Evolutionary conservation across 2,888 invertebrate genomes (phyloP), one percentile per base, ranked within the genome.

Genomic region (Cerastis rubricosa): DNA sequence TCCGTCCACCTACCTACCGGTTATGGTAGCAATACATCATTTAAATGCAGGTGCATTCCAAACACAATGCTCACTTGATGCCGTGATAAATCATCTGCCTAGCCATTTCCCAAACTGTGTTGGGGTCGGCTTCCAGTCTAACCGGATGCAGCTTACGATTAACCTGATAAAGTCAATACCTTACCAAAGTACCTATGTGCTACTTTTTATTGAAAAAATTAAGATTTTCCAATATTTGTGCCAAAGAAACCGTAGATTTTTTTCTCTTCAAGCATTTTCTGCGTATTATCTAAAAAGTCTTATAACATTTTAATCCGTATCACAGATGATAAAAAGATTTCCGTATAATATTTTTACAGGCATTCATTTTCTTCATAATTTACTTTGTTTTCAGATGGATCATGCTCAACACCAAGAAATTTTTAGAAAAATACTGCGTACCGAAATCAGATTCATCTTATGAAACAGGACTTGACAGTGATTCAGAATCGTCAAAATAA

Each of bases 381-480:
- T 29, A 68, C 63, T 68, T 79, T 74, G 63, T 83, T 91, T 83
- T 35, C 89, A 94, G 95, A 49, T 95, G 95, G 95, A 94, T 95
- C 25, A 74, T 77, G 29, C 77, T 93, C 0, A 95, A 95, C 80
- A 90, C 91, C 4, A 87, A 85, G 22, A 85, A 84, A 22, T 89
- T 93, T 25, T 74, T 93, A 57, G 87, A 80, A 35, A 93, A 91
- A 78, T 88, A 94, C 74, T 94, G 94, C 80, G 40, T 78, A 19
- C 68, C 40, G 12, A 77, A 22, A 22, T 4, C 8, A n/a, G 68
- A 71, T 22, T 29, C 54, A 0, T 76, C 71, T 17, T 25, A 9
- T 6, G 47, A 69, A 19, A 59, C 68, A 7, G 19, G 0, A 12
- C 0, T 29, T 61, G 9, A 11, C 8, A 74, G 61, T 12, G 80